Conservation (phyloP, 2,888 invertebrate species). For the Lamellibrachia satsuma region DNA sequence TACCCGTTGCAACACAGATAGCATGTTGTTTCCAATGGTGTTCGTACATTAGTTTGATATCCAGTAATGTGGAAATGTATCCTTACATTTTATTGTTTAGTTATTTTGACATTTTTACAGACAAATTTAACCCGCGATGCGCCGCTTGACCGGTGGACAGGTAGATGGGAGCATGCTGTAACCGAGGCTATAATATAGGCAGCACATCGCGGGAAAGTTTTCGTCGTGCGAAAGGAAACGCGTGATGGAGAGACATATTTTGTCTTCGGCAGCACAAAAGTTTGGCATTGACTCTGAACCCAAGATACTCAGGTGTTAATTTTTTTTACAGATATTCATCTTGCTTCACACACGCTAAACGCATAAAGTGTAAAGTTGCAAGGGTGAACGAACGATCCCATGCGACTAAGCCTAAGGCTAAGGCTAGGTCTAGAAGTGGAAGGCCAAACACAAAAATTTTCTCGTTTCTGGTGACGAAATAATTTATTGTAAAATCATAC, state of each 20-base stretch:
- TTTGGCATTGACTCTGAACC: constrained; percentile 13
- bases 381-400: neutral
- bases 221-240: neutral
- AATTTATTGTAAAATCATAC: too few relatives aligned
- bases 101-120: neutral
- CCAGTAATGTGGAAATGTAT: neutral
- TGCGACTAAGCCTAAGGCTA: neutral
- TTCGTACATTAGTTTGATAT: neutral
- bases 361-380: neutral
- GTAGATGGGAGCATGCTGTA: neutral
- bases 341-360: neutral
- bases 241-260: constrained; percentile 4
- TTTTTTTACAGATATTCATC: neutral
- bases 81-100: neutral
- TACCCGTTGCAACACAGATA: neutral
- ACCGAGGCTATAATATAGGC: too few relatives aligned
- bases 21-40: neutral
- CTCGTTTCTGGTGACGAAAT: neutral
- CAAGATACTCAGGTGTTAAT: neutral
- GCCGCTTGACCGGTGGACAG: neutral
- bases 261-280: constrained; percentile 12
- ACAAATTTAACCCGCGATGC: too few relatives aligned
- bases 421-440: neutral
- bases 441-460: neutral
- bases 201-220: neutral